Evolutionary conservation across 2,888 invertebrate species (phyloP).

Genomic region (Euproctis similis): DNA sequence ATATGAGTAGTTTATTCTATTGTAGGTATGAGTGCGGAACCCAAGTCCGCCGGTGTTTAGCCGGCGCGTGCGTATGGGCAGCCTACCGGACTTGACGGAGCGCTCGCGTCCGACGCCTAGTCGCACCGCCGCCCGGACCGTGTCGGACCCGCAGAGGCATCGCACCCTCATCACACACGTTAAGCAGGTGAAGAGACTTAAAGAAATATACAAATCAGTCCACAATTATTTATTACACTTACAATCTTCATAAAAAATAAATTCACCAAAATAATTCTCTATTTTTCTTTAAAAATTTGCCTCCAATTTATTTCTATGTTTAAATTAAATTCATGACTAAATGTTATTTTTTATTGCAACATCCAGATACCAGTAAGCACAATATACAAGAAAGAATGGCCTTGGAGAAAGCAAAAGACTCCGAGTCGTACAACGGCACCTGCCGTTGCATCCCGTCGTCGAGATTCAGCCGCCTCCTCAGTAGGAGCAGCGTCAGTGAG

Average conservation of each 20-base stretch:
- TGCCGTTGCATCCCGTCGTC: slow-evolving; percentile 51
- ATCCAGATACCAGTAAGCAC: slow-evolving; percentile 65
- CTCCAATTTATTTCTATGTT: too few species aligned
- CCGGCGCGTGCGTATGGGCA: slow-evolving; percentile 57
- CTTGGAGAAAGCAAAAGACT: slow-evolving; percentile 57
- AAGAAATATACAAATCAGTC: too few species aligned
- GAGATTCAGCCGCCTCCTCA: slow-evolving; percentile 82
- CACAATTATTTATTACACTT: too few species aligned
- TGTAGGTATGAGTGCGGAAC: slow-evolving; percentile 16
- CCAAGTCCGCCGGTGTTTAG: slow-evolving; percentile 16
- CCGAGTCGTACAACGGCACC: slow-evolving; percentile 31
- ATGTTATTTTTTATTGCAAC: background rate
- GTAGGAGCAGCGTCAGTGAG: slow-evolving; percentile 87
- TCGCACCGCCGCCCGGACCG: slow-evolving; percentile 55
- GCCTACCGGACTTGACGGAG: slow-evolving; percentile 72
- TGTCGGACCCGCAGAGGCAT: slow-evolving; percentile 64
- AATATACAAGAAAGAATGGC: slow-evolving; percentile 67
- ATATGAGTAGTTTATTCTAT: background rate
- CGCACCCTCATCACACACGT: slow-evolving; percentile 47
- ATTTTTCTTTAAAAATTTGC: too few species aligned
- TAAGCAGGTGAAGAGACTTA: too few species aligned
- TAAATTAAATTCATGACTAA: too few species aligned
- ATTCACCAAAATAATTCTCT: too few species aligned
- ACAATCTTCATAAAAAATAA: too few species aligned
- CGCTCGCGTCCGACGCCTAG: slow-evolving; percentile 57